Evolutionary conservation across 2,888 invertebrate species (phyloP).

Genomic region (Selenia dentaria): DNA sequence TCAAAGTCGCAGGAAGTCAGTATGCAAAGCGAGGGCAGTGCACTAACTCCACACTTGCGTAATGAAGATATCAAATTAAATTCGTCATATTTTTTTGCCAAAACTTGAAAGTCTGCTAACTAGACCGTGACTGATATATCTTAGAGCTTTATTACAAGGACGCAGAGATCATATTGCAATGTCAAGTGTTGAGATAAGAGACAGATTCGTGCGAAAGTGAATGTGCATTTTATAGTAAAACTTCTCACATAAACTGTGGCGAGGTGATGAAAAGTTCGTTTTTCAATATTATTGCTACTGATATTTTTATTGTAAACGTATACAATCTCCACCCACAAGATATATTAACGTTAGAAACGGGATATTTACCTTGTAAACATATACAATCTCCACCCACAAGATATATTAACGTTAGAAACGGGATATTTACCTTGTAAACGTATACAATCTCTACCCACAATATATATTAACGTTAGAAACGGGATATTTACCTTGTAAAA

Average conservation of each 20-base stretch:
- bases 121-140: slow-evolving; percentile 5
- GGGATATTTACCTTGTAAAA: too few species aligned
- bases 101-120: slow-evolving; percentile 5
- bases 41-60: not conserved
- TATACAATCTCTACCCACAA: too few species aligned
- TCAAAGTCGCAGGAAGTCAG: slow-evolving; percentile 7
- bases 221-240: not conserved
- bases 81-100: slow-evolving; percentile 6
- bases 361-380: too few species aligned
- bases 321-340: too few species aligned
- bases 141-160: not conserved
- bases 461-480: too few species aligned
- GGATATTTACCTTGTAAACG: too few species aligned
- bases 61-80: slow-evolving; percentile 5
- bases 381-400: too few species aligned
- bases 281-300: too few species aligned
- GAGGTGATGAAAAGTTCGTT: too few species aligned
- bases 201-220: slow-evolving; percentile 5
- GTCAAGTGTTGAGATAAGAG: not conserved
- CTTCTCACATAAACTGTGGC: too few species aligned
- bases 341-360: too few species aligned
- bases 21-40: slow-evolving; percentile 7
- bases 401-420: too few species aligned
- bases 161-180: slow-evolving; percentile 8
- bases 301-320: not conserved